Evolutionary conservation across 2,113 vertebrate species (phyloP).

Genomic region (Gopherus evgoodei): DNA sequence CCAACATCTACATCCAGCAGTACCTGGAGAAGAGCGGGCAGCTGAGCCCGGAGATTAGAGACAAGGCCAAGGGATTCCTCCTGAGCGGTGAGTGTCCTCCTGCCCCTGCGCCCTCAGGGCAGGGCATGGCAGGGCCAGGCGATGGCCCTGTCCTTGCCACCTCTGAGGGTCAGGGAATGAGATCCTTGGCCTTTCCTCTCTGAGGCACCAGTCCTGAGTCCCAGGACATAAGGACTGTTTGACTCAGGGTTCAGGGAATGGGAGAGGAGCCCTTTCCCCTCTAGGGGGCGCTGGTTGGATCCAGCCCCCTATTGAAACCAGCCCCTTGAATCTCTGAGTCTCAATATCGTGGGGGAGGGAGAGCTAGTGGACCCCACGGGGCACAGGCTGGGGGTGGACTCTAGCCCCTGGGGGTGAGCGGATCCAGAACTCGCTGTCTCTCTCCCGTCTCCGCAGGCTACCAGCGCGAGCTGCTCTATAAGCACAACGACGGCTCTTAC

Average conservation of each 20-base stretch:
- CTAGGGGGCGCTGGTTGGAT: background rate
- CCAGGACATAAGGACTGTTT: background rate
- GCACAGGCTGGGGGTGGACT: background rate
- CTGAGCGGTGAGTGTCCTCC: constrained; percentile 63
- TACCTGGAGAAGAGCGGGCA: constrained; percentile 80
- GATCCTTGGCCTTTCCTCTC: background rate
- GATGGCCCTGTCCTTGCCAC: background rate
- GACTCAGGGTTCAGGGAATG: constrained; percentile 64
- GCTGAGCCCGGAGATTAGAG: constrained; percentile 69
- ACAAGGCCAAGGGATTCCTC: constrained; percentile 70
- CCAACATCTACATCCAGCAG: constrained; percentile 86
- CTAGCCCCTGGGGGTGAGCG: background rate
- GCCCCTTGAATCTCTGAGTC: background rate
- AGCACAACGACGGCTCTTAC: constrained; percentile 83
- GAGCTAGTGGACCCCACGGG: background rate
- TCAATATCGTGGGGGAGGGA: background rate
- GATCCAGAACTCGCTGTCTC: background rate
- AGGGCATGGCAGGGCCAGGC: rapidly evolving
- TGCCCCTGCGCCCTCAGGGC: background rate
- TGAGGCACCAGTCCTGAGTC: background rate
- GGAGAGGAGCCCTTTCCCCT: background rate
- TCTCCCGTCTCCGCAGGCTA: constrained; percentile 71
- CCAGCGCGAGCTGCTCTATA: constrained; percentile 85
- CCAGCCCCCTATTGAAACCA: background rate
- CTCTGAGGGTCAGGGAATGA: background rate